These are phyloP conservation scores for Poecilus cupreus DNA, from an alignment of 2,888 invertebrate species.

Conservation along the genomic window DNA sequence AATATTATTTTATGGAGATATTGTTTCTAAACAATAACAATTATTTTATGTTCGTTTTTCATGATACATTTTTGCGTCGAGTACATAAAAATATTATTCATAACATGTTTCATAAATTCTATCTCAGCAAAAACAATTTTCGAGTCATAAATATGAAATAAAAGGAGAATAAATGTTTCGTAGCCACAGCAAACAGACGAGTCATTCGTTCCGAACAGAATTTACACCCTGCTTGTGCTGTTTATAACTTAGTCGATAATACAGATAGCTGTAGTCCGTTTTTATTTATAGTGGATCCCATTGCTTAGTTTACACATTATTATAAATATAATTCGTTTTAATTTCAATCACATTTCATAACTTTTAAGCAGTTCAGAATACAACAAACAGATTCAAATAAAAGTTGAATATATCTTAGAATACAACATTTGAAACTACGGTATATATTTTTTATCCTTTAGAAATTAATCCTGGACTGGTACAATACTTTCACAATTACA, in stretches of 20 bases:
- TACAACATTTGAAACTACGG: too few species aligned
- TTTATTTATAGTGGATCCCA: too few species aligned
- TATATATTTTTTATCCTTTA: too few species aligned
- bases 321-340: too few species aligned
- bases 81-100: conserved; percentile 29
- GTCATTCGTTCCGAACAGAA: neutral
- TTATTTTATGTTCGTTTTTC: conserved; percentile 10
- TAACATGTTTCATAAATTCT: conserved; percentile 36
- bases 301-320: too few species aligned
- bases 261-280: neutral
- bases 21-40: conserved; percentile 34
- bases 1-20: conserved; percentile 28
- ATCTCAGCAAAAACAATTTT: conserved; percentile 23
- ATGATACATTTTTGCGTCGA: conserved; percentile 4
- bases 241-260: neutral
- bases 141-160: conserved; percentile 22
- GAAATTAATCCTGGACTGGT: too few species aligned
- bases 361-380: too few species aligned
- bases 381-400: too few species aligned
- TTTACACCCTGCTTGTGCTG: neutral
- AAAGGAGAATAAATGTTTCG: neutral
- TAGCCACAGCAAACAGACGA: neutral
- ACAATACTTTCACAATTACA: too few species aligned
- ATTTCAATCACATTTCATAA: too few species aligned
- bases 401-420: too few species aligned